Evolutionary conservation across 2,113 vertebrate genomes (phyloP).

Genomic region (Sigmodon hispidus): DNA sequence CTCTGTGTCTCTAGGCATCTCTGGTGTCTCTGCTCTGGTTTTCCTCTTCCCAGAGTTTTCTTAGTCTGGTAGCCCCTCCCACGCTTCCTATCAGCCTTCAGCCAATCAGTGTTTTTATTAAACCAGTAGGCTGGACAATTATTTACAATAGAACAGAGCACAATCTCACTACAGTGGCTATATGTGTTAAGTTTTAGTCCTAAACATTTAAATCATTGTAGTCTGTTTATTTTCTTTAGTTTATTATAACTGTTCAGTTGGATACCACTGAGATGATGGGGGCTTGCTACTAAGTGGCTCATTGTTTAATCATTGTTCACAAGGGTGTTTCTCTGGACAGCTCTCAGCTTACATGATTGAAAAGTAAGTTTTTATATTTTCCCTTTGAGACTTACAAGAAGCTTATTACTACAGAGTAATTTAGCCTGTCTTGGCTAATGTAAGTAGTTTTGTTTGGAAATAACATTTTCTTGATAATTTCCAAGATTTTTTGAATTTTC

Average conservation of each 20-base stretch:
- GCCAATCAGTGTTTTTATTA: no score
- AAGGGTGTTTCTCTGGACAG: neutral
- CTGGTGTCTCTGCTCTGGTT: no score
- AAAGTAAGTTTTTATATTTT: neutral
- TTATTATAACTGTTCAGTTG: neutral
- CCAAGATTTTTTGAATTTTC: neutral
- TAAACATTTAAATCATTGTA: neutral
- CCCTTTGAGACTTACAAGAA: neutral
- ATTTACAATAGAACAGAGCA: no score
- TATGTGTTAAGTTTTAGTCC: neutral
- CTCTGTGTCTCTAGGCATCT: no score
- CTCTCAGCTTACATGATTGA: neutral
- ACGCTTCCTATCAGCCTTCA: no score
- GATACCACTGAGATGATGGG: neutral
- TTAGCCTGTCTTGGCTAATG: neutral
- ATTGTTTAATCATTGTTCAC: neutral
- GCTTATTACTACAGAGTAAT: neutral
- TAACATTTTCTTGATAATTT: neutral
- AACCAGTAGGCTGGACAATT: no score
- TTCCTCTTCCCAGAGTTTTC: no score
- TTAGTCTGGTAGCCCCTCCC: no score
- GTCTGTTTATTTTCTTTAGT: neutral
- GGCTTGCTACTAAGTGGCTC: neutral
- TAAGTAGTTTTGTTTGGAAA: neutral
- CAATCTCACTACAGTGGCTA: no score